Base-by-base conservation (phyloP, 1,140 invertebrate genomes). In the Phthorimaea operculella region DNA sequence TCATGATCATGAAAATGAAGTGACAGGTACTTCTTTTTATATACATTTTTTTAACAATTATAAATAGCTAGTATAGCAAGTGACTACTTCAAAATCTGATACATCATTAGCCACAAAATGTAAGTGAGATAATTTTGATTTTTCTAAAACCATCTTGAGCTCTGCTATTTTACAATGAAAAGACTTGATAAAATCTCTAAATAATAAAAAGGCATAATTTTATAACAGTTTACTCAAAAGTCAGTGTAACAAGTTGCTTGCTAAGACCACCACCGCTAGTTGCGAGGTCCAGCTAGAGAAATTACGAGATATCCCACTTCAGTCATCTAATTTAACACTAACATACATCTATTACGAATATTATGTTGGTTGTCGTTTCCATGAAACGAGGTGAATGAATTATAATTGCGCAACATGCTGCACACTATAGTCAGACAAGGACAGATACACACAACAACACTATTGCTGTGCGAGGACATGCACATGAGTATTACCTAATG, bases 401-500 rank as follows among this genome's bases (percentile, higher is more conserved):
- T 12, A 39, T 39, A n/a, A 39, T 39, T 39, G 36, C n/a, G 8
- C 36, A 39, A 9, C n/a, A 39, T 12, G 2, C 36, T 39, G 36
- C 10, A 39, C 36, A 39, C 10, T 28, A 28, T 28, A 28, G 21
- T 28, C 21, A 28, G 21, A 28, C 21, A 28, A 28, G 21, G 21
- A 28, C 21, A 28, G 21, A 28, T 28, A 28, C 6, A 28, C 21
- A 28, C 21, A 28, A 28, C 21, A 28, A 28, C 2, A 28, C 21
- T 28, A 28, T 28, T 28, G 2, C 21, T 6, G 21, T 28, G 21
- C 21, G 2, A 2, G 21, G 21, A 28, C 21, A 28, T 28, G 21
- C 21, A 28, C 21, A 48, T 17, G 48, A 56, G 49, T 56, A 56
- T 51, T 56, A 51, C 12, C 33, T 55, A 42, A 50, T 47, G 44